phyloP scores from a whole-genome alignment of 2,113 vertebrate species.

The Alces alces region DNA sequence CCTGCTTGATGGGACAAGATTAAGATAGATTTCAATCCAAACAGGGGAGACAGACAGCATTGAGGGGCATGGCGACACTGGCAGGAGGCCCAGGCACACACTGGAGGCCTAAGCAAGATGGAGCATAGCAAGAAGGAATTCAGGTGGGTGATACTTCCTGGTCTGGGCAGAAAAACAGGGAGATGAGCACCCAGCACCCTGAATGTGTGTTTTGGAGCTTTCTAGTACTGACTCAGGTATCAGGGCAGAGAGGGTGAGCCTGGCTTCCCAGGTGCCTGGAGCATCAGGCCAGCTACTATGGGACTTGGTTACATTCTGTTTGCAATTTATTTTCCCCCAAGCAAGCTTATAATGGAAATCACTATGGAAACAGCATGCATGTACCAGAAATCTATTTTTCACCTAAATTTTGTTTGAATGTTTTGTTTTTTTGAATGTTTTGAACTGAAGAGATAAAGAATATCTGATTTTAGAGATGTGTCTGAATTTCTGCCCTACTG shows the following conservation, averaged over 20 bases:
- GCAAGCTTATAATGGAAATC: constrained; percentile 34
- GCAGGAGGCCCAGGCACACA: not conserved
- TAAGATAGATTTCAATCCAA: not conserved
- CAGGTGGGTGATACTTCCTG: not conserved
- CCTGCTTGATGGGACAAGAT: not conserved
- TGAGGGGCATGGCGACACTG: not conserved
- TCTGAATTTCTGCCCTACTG: not conserved
- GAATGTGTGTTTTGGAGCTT: not conserved
- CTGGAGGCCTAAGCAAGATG: not conserved
- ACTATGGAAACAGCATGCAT: constrained; percentile 62
- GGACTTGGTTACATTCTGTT: not conserved
- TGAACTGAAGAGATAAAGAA: not conserved
- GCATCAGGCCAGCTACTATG: not conserved
- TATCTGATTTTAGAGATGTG: not conserved
- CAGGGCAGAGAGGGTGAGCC: not conserved
- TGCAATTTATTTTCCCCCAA: not conserved
- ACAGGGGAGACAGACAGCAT: not conserved
- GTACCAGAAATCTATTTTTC: constrained; percentile 46
- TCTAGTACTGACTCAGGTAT: not conserved
- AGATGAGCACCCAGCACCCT: not conserved
- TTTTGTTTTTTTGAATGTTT: constrained; percentile 26
- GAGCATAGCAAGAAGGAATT: not conserved
- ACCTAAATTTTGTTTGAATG: constrained; percentile 13
- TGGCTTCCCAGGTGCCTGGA: not conserved
- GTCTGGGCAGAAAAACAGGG: not conserved